Evolutionary conservation across 1,140 invertebrate genomes (phyloP), one percentile per base, ranked within the genome.

Genomic region (Sminthurides bifidus): DNA sequence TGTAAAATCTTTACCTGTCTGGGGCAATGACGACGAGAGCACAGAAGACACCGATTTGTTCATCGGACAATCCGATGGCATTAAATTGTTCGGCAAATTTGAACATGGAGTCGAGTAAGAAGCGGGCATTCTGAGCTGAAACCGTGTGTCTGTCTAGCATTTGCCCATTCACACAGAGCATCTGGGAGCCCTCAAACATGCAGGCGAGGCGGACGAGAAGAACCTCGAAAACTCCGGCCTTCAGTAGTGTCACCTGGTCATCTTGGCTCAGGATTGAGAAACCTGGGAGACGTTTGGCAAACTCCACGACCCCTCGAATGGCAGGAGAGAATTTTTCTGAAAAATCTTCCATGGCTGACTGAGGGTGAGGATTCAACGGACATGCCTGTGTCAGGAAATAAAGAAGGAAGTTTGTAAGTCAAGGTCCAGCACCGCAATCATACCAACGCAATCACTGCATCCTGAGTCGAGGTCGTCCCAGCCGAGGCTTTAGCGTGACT

Each of bases 81-180:
- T 95, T 94, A 70, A 97, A 84, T 61, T 89, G 79, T 68, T 94
- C 91, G 37, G 92, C 89, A 72, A 98, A 94, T 67, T 96, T 93
- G 70, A 97, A 94, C 75, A 95, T 96, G 57, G 88, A 93, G 68
- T 95, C 89, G 72, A 95, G 85, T 27, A 98, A 80, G 69, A 94
- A 95, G 63, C 89, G 78, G 12, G 90, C 89, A 73, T 93, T 93
- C 65, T 65, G 64, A 52, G 58, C 61, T 49, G 82, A 84, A 58
- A 93, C 85, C 45, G 87, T 83, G 69, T 93, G 89, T 45, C 87
- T 78, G 66, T 88, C 85, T 68, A 92, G 79, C 61, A 93, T 81
- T 72, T 92, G 87, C 44, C 89, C 89, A 66, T 93, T 92, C 46
- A 93, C 76, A 71, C 88, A 93, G 61, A 93, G 85, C 79, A 93